A percentile compares a stretch with the other conserved stretches of the same genome.
Conservation (phyloP, 2,888 invertebrate genomes). For the Lutraria lutraria region DNA sequence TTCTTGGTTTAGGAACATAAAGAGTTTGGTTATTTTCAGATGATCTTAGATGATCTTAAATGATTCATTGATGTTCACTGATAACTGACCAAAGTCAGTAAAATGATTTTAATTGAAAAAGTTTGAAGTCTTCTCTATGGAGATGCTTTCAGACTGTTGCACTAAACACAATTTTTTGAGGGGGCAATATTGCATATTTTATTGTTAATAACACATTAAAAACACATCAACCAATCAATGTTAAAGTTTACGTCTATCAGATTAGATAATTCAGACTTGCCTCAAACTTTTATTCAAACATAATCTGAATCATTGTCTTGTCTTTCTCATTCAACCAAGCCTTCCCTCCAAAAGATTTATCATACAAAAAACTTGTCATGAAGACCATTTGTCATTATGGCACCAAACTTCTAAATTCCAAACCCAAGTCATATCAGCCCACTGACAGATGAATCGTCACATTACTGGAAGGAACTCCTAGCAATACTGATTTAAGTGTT, state of each 20-base stretch:
- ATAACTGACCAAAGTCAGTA: no score
- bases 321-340: neutral
- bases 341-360: conserved; percentile 23
- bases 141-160: no score
- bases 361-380: conserved; percentile 16
- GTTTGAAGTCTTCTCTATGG: no score
- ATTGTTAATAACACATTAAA: no score
- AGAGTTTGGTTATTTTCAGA: no score
- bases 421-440: neutral
- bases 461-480: neutral
- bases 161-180: no score
- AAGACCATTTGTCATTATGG: conserved; percentile 36
- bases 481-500: conserved; percentile 13
- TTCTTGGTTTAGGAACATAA: no score
- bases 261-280: neutral
- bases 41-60: no score
- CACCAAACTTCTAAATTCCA: conserved; percentile 32
- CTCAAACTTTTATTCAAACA: neutral
- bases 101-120: no score
- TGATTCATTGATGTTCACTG: no score
- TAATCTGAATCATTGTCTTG: neutral
- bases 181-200: no score
- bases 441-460: conserved; percentile 16
- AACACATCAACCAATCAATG: neutral
- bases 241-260: neutral